A percentile compares a stretch with the other conserved stretches of the same genome.
These are phyloP conservation scores for Philantomba maxwellii DNA, from an alignment of 2,113 vertebrate species.

Conservation along the genomic window DNA sequence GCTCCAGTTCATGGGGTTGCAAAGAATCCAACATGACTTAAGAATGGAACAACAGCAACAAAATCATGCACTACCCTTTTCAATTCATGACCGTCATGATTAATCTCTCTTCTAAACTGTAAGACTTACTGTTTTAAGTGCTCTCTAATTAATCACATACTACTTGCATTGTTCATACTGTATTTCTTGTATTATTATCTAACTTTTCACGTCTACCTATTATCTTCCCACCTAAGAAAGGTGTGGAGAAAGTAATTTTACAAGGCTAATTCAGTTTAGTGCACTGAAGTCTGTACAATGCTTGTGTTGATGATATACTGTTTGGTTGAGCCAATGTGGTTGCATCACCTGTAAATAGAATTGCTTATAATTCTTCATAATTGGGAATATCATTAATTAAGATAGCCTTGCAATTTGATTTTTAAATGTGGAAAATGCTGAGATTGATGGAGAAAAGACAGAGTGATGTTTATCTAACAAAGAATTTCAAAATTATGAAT, in stretches of 20 bases:
- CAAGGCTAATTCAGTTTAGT: neutral
- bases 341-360: neutral
- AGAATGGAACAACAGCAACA: neutral
- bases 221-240: conserved; percentile 22
- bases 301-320: neutral
- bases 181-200: conserved; percentile 32
- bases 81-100: neutral
- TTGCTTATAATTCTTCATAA: neutral
- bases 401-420: neutral
- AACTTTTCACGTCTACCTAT: conserved; percentile 1
- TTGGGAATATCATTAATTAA: neutral
- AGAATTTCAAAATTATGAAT: neutral
- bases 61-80: neutral
- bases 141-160: conserved; percentile 33
- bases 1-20: neutral
- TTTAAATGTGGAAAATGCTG: neutral
- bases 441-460: neutral
- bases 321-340: neutral
- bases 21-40: neutral
- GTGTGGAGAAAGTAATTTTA: conserved; percentile 40
- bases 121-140: neutral
- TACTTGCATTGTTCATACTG: neutral
- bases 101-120: conserved; percentile 20
- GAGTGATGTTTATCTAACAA: neutral
- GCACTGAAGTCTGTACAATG: neutral